These are phyloP conservation scores for Mobula hypostoma DNA, from an alignment of 2,113 vertebrate species.

Conservation along the genomic window DNA sequence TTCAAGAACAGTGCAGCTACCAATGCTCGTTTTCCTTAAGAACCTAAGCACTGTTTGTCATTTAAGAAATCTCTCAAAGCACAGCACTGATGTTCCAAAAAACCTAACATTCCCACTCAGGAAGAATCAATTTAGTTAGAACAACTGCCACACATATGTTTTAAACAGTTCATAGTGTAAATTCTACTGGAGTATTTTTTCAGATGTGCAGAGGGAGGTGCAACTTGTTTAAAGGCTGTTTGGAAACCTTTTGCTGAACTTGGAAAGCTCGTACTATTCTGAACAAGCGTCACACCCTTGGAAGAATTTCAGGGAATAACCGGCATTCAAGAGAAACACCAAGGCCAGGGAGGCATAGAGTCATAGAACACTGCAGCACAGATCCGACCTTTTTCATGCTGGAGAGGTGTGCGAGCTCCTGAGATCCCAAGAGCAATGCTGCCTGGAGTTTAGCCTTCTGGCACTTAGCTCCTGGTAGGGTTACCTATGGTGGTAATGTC, in stretches of 20 bases:
- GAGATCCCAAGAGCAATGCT: too few species aligned
- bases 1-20: too few species aligned
- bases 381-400: too few species aligned
- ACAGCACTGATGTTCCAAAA: not conserved
- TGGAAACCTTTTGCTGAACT: constrained; percentile 25
- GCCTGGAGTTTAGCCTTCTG: too few species aligned
- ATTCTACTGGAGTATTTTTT: not conserved
- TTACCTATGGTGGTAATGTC: too few species aligned
- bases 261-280: not conserved
- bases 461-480: too few species aligned
- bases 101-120: not conserved
- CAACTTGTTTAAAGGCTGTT: not conserved
- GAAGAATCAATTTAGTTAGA: not conserved
- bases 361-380: too few species aligned
- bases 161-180: not conserved
- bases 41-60: not conserved
- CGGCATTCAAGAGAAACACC: not conserved
- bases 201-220: constrained; percentile 10
- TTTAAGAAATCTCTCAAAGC: not conserved
- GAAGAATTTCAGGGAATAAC: constrained; percentile 22
- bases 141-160: constrained; percentile 8
- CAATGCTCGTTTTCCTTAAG: not conserved
- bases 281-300: not conserved
- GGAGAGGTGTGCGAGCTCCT: too few species aligned
- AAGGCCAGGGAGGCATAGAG: not conserved